A percentile compares a stretch with the other conserved stretches of the same genome.
Evolutionary conservation across 37 sponge, comb jelly and placozoan genomes (phyloP).

Genomic region (Bolinopsis microptera): DNA sequence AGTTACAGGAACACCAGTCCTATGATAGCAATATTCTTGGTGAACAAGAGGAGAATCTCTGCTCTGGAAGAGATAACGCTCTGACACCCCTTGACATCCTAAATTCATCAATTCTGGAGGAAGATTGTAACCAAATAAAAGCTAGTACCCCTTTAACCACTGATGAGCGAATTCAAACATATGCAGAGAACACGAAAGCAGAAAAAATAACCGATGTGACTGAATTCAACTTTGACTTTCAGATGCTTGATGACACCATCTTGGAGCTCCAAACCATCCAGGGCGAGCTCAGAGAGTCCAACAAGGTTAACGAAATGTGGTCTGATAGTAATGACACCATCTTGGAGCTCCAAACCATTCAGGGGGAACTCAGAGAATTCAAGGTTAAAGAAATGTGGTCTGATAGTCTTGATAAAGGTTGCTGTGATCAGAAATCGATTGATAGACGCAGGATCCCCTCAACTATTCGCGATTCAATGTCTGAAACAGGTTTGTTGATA

Average conservation of each 20-base stretch:
- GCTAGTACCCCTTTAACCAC: not conserved
- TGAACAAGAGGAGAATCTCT: not conserved
- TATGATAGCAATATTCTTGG: not conserved
- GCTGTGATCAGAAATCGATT: slow-evolving; percentile 39
- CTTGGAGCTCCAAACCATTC: slow-evolving; percentile 30
- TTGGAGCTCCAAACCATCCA: slow-evolving; percentile 33
- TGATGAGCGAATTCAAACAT: slow-evolving; percentile 28
- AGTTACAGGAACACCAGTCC: slow-evolving; percentile 2
- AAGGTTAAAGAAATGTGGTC: not conserved
- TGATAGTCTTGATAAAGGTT: not conserved
- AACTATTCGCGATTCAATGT: not conserved
- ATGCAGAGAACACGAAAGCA: slow-evolving; percentile 16
- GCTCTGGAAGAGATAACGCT: not conserved
- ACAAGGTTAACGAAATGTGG: not conserved
- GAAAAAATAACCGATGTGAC: not conserved
- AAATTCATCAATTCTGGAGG: not conserved
- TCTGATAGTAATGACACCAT: not conserved
- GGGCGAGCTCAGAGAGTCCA: not conserved
- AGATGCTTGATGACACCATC: slow-evolving; percentile 9
- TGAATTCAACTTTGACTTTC: slow-evolving; percentile 3
- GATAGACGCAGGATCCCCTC: slow-evolving; percentile 3
- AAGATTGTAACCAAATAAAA: not conserved
- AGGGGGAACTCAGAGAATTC: not conserved
- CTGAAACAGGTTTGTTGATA: not conserved
- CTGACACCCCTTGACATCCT: not conserved